Conservation (phyloP, 1,140 invertebrate genomes). For the Drosophila paulistorum region DNA sequence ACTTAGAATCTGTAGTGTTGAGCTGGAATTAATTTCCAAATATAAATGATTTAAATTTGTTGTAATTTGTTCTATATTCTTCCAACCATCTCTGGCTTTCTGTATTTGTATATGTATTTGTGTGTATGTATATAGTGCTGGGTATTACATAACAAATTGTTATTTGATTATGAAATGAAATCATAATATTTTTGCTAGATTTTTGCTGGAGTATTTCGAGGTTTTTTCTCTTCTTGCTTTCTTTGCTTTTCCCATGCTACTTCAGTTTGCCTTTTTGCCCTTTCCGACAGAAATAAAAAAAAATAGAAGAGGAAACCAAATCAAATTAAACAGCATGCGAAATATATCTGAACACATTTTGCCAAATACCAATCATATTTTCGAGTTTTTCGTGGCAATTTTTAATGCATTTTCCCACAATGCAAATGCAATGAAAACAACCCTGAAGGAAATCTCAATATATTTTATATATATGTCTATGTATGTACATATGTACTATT, state of each 20-base stretch:
- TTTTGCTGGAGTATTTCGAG: neutral
- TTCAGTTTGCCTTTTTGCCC: conserved; percentile 4
- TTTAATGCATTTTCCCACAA: conserved; percentile 46
- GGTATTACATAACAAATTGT: conserved; percentile 47
- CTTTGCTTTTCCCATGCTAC: neutral
- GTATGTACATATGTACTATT: conserved; percentile 20
- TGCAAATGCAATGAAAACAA: conserved; percentile 39
- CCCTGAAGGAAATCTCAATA: conserved; percentile 45
- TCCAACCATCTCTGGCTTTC: neutral
- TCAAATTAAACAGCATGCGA: conserved; percentile 15
- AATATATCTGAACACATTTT: neutral
- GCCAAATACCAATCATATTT: conserved; percentile 32
- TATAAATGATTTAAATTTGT: conserved; percentile 57
- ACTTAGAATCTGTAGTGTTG: conserved; percentile 41
- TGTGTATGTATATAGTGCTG: neutral
- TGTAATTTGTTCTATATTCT: conserved; percentile 33
- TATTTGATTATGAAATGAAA: conserved; percentile 47
- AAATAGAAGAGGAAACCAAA: conserved; percentile 12
- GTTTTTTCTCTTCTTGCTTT: neutral
- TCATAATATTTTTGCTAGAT: conserved; percentile 9
- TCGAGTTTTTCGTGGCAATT: conserved; percentile 36
- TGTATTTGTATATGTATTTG: neutral
- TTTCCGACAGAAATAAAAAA: neutral
- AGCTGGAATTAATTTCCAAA: conserved; percentile 64
- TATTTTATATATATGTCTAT: neutral